Base-by-base conservation (phyloP, 64 coral and sea anemone genomes). In the Cladopsammia gracilis region DNA sequence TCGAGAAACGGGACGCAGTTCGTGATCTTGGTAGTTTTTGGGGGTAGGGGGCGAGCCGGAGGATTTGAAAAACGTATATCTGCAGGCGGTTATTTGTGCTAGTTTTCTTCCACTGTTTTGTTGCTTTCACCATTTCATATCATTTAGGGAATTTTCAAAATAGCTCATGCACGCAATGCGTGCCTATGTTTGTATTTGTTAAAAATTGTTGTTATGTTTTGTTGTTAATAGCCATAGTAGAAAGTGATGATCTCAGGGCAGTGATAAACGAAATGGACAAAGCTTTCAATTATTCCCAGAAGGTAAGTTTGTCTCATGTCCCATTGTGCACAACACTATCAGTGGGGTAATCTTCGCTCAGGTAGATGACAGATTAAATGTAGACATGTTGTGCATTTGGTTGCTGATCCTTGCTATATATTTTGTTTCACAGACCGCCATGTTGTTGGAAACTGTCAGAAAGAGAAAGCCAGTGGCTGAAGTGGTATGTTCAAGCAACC, bases 211-310 rank as follows among this genome's bases (percentile, higher is more conserved):
- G 19, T 4, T 22, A 20, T 1, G 26, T 61, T 71, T 23, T 74
- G 1, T 44, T 82, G 42, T 69, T 85, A 64, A 51, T 73, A 96
- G 98, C 89, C 34, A 96, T 96, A 57, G 81, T 99, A 49, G 98
- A 99, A 60, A 99, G 98, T 78, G 98, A 99, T 85, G 98, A 96
- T 48, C 56, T 99, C 6, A 94, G 62, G 20, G 89, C 94, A 57
- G 94, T 99, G 43, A 52, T 94, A 15, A 93, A 88, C 24, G 98
- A 99, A 66, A 94, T 99, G 91, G 94, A 99, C 43, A 93, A 91
- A 64, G 91, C 94, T 6, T 99, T 96, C 34, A 99, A 99, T 58
- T 99, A 99, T 71, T 99, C 98, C 13, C 94, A 99, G 75, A 99
- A 99, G 75, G 98, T 99, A 66, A 94, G 82, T 66, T 56, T 18